Evolutionary conservation across 2,797 vertebrate genomes (phyloP).

Genomic region (Pempheris klunzingeri): DNA sequence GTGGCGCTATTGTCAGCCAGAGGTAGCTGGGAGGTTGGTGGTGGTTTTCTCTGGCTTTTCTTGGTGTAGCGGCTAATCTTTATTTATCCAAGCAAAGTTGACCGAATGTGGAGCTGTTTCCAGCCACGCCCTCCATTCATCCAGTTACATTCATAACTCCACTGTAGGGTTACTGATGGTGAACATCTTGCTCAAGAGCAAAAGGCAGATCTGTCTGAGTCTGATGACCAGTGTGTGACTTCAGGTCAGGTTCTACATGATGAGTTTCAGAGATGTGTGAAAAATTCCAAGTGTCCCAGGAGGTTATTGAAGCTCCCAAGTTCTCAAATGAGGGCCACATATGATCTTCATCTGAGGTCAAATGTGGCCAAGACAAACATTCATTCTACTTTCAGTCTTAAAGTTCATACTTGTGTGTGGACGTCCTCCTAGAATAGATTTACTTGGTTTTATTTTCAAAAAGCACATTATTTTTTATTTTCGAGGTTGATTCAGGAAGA

Average conservation of each 20-base stretch:
- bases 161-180: not conserved
- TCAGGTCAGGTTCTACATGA: not conserved
- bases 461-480: too few species aligned
- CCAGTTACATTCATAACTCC: not conserved
- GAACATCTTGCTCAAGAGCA: not conserved
- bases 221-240: not conserved
- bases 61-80: conserved; percentile 27
- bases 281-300: too few species aligned
- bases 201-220: not conserved
- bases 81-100: conserved; percentile 38
- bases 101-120: conserved; percentile 8
- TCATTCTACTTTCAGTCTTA: too few species aligned
- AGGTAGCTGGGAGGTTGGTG: conserved; percentile 18
- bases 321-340: not conserved
- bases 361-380: too few species aligned
- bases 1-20: conserved; percentile 22
- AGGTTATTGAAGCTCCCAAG: too few species aligned
- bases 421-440: too few species aligned
- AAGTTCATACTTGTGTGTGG: too few species aligned
- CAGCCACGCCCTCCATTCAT: conserved; percentile 41
- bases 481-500: too few species aligned
- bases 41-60: not conserved
- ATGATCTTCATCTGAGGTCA: not conserved
- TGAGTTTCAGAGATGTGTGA: not conserved
- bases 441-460: too few species aligned